Evolutionary conservation across 2,888 invertebrate genomes (phyloP).

Genomic region (Scaptomyza parva): DNA sequence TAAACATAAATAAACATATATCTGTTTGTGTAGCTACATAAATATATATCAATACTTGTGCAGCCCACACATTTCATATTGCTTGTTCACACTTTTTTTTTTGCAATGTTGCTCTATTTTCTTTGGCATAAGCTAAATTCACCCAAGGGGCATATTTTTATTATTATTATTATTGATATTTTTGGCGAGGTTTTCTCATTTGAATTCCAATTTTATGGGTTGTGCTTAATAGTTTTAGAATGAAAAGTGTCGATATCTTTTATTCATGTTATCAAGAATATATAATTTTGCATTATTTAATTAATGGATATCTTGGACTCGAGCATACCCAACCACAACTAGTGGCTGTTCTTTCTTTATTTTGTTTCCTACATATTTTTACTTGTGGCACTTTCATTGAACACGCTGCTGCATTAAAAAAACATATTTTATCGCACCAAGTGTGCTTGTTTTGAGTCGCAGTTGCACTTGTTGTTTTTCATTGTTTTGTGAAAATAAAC

Average conservation of each 20-base stretch:
- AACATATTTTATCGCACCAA: conserved; percentile 67
- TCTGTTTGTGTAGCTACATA: neutral
- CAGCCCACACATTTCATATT: neutral
- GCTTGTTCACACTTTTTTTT: neutral
- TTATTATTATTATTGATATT: neutral
- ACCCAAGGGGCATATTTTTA: conserved; percentile 2
- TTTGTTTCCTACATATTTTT: conserved; percentile 31
- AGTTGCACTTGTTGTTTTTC: conserved; percentile 28
- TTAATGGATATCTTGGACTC: conserved; percentile 2
- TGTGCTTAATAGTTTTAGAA: too few relatives aligned
- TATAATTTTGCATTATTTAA: too few relatives aligned
- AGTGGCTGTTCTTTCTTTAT: neutral
- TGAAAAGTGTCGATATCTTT: too few relatives aligned
- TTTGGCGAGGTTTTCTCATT: neutral
- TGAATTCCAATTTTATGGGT: too few relatives aligned
- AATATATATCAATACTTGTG: neutral
- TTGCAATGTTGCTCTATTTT: conserved; percentile 12
- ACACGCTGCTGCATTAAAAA: conserved; percentile 70
- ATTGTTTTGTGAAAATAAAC: conserved; percentile 46
- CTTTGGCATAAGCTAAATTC: conserved; percentile 7
- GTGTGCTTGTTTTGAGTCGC: conserved; percentile 31
- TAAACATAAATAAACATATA: neutral
- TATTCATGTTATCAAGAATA: too few relatives aligned
- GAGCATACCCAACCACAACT: neutral
- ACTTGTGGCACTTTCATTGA: conserved; percentile 64